Evolutionary conservation across 2,888 invertebrate genomes (phyloP), one percentile per base, ranked within the genome.

Genomic region (Monochamus alternatus): DNA sequence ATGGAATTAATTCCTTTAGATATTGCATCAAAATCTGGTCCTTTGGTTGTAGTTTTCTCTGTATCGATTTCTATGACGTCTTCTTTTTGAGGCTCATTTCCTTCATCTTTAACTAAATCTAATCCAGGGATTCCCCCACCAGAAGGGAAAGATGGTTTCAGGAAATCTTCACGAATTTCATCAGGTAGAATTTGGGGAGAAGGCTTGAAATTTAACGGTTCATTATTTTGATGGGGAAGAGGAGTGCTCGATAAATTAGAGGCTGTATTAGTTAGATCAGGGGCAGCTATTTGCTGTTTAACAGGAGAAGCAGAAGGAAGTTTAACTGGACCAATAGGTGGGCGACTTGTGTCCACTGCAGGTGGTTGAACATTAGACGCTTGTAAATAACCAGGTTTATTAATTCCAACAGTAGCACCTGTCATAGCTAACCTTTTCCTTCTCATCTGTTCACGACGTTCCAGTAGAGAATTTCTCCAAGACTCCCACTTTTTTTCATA

Each of bases 401-500:
- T 60, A 31, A 30, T 8, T n/a, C 55, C 55, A 55, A 55, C 7
- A n/a, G 44, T 12, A 32, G 44, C 79, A 9, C 81, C 79, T 30
- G 79, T 70, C 59, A 88, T 74, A 30, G 86, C 86, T 8, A 89
- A 75, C 80, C 93, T 91, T 86, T 93, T 94, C 76, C 91, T 91
- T 69, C 94, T 93, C 95, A 96, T 95, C 86, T 94, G 94, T 85
- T 95, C 94, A n/a, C 96, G 91, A 14, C 96, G 91, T 82, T 96
- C 95, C 71, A 96, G 89, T 52, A 96, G 89, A 85, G 95, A 95
- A 81, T 93, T 92, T 22, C 96, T 91, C 90, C 95, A 97, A 52
- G 94, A 92, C 85, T 96, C 95, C 93, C 97, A 97, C 87, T 96
- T 96, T 69, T 94, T 92, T 88, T 97, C 96, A 88, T 97, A 97